Evolutionary conservation across 2,113 vertebrate species (phyloP).

Genomic region (Protomyctophum bolini): DNA sequence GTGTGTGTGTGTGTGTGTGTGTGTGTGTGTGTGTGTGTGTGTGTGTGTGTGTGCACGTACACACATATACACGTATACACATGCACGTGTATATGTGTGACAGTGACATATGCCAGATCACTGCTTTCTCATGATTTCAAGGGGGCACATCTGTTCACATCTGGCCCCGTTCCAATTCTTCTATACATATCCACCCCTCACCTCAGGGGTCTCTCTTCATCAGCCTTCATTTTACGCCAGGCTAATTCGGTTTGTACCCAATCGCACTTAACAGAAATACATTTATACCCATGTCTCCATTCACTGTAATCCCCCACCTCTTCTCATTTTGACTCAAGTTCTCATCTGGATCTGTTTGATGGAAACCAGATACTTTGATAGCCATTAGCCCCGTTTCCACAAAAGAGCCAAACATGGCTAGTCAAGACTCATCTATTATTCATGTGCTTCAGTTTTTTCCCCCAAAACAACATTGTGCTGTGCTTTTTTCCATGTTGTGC

Average conservation of each 20-base stretch:
- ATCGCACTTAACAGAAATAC: conserved; percentile 44
- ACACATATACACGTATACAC: background rate
- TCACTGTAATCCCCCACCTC: conserved; percentile 44
- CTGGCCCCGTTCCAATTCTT: conserved; percentile 48
- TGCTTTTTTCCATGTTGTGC: conserved; percentile 50
- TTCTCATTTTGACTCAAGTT: conserved; percentile 61
- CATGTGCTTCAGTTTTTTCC: conserved; percentile 54
- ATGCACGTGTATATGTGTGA: conserved; percentile 23
- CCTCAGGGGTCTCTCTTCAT: conserved; percentile 44
- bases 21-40: conserved; percentile 9
- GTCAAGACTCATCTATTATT: conserved; percentile 70
- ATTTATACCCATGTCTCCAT: conserved; percentile 51
- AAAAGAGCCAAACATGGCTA: conserved; percentile 58
- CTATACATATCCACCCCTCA: conserved; percentile 37
- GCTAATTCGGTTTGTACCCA: conserved; percentile 61
- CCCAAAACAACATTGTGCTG: conserved; percentile 61
- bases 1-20: background rate
- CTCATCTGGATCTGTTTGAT: conserved; percentile 68
- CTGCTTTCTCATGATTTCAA: conserved; percentile 47
- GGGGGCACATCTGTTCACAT: conserved; percentile 53
- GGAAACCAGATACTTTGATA: conserved; percentile 70
- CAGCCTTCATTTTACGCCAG: conserved; percentile 59
- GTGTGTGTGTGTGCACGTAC: conserved; percentile 31
- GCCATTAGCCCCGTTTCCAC: conserved; percentile 64
- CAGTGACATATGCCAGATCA: conserved; percentile 40